Percentiles rank a stretch among this genome's conserved stretches.
phyloP scores from a whole-genome alignment of 2,113 vertebrate genomes.

The Lophura nycthemera region DNA sequence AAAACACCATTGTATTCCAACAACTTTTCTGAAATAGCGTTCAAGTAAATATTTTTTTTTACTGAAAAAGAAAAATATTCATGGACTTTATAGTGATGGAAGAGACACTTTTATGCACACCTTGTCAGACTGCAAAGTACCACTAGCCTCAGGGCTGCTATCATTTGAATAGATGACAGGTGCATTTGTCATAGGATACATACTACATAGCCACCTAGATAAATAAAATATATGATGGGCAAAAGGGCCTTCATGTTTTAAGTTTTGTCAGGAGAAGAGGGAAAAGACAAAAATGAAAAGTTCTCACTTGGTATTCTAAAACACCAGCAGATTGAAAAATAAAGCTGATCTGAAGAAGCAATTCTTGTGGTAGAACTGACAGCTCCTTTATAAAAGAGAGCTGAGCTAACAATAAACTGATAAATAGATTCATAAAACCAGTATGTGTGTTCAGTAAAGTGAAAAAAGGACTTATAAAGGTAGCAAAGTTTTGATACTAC shows the following conservation, averaged over 20 bases:
- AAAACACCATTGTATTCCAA: background rate
- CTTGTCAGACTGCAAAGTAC: conserved; percentile 38
- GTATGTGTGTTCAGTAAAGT: background rate
- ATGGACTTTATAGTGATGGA: background rate
- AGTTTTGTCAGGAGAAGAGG: background rate
- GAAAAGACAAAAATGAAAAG: background rate
- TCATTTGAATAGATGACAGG: conserved; percentile 11
- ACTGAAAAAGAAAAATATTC: conserved; percentile 5
- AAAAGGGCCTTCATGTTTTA: background rate
- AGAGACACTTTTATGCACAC: conserved; percentile 20
- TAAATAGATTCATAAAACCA: conserved; percentile 28
- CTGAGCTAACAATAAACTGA: conserved; percentile 45
- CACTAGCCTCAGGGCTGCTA: conserved; percentile 14
- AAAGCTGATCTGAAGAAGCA: conserved; percentile 38
- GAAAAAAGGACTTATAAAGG: background rate
- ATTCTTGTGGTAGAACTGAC: conserved; percentile 7
- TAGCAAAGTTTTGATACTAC: background rate
- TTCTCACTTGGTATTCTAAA: background rate
- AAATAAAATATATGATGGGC: conserved; percentile 4
- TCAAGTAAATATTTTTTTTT: background rate
- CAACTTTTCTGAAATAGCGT: background rate
- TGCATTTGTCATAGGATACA: conserved; percentile 46
- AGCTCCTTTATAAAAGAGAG: conserved; percentile 22
- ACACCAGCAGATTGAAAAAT: background rate
- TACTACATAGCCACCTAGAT: background rate